These are phyloP conservation scores for Ictalurus furcatus DNA, from an alignment of 2,113 vertebrate genomes.

Conservation along the genomic window DNA sequence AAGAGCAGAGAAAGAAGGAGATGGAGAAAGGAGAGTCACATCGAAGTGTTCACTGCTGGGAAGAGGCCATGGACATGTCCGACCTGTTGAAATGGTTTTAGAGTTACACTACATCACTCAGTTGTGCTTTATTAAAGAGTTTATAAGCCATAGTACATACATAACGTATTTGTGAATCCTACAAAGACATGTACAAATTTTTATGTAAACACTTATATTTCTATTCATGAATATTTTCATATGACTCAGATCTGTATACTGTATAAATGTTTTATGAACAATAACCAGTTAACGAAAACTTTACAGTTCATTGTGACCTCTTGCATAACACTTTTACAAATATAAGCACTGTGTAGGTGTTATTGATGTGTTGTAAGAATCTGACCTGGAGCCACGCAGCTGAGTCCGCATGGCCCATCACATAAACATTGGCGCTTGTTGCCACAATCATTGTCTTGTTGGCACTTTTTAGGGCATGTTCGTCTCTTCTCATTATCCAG, in stretches of 20 bases:
- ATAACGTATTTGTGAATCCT: not conserved
- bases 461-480: conserved; percentile 73
- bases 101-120: not conserved
- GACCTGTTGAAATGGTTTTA: conserved; percentile 60
- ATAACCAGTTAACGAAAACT: not conserved
- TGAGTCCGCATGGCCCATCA: conserved; percentile 79
- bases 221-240: not conserved
- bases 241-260: not conserved
- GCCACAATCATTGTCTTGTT: conserved; percentile 68
- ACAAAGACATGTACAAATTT: not conserved
- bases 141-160: not conserved
- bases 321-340: not conserved
- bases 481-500: conserved; percentile 67
- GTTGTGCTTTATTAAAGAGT: not conserved
- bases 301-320: not conserved
- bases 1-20: conserved; percentile 73
- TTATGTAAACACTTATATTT: not conserved
- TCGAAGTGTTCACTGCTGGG: conserved; percentile 54
- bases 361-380: not conserved
- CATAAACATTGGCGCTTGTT: conserved; percentile 76
- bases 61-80: conserved; percentile 80
- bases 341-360: not conserved
- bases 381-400: conserved; percentile 78
- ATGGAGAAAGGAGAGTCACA: conserved; percentile 69
- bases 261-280: conserved; percentile 5